Conservation (phyloP, 2,888 invertebrate genomes). For the Drosophila greeni region DNA sequence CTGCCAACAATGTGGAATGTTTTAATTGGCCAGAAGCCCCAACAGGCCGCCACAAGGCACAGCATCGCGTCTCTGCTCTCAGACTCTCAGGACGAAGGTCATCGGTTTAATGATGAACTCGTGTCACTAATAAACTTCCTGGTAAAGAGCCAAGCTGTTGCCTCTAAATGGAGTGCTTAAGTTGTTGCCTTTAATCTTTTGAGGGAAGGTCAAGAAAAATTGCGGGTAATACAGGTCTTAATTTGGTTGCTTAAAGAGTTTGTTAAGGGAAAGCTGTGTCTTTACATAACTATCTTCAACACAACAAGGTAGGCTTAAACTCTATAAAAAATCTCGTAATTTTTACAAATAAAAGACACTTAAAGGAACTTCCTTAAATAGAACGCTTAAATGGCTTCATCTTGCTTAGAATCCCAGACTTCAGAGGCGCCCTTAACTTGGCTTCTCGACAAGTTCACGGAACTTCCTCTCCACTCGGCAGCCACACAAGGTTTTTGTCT, state of each 20-base stretch:
- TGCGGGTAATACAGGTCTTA: not conserved
- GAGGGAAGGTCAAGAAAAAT: not conserved
- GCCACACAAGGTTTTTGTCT: constrained; percentile 19
- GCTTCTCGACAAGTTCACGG: constrained; percentile 29
- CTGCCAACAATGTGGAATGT: constrained; percentile 29
- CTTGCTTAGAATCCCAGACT: not conserved
- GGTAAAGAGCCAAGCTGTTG: constrained; percentile 13
- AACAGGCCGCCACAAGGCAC: constrained; percentile 8
- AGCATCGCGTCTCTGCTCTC: not conserved
- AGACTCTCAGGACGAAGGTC: constrained; percentile 11
- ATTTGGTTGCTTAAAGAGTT: not conserved
- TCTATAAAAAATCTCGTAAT: too few species aligned
- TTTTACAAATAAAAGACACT: too few species aligned
- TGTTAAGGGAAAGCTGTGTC: too few species aligned
- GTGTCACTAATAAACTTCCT: constrained; percentile 32
- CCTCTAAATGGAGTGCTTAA: constrained; percentile 12
- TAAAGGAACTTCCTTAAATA: not conserved
- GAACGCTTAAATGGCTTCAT: constrained; percentile 5
- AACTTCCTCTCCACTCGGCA: constrained; percentile 6
- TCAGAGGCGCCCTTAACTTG: constrained; percentile 8
- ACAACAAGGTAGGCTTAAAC: too few species aligned
- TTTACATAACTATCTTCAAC: too few species aligned
- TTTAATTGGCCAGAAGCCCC: constrained; percentile 50
- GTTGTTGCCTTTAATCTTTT: constrained; percentile 7
- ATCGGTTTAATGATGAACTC: constrained; percentile 30